These are phyloP conservation scores for Gymnoscelis rufifasciata DNA, from an alignment of 2,888 invertebrate genomes.

Conservation along the genomic window DNA sequence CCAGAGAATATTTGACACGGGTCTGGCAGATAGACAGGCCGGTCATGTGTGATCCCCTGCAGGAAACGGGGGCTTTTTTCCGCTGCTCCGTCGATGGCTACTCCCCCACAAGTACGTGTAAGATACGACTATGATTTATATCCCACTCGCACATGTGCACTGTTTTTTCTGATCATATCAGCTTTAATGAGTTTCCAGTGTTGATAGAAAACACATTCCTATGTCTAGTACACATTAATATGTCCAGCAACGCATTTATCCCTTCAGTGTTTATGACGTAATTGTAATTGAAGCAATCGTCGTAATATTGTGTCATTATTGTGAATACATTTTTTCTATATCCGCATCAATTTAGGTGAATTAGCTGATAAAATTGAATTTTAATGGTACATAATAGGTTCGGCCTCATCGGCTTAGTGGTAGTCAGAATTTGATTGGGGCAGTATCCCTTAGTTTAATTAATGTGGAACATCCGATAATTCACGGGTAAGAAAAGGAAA, in stretches of 20 bases:
- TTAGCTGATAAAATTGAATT: conserved; percentile 66
- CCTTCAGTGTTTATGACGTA: conserved; percentile 10
- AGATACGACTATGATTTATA: conserved; percentile 76
- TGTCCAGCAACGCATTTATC: conserved; percentile 32
- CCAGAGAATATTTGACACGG: conserved; percentile 80
- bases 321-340: conserved; percentile 41
- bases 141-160: conserved; percentile 70
- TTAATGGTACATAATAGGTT: conserved; percentile 76
- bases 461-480: conserved; percentile 60
- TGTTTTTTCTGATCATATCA: conserved; percentile 54
- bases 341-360: conserved; percentile 62
- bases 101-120: conserved; percentile 56
- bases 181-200: conserved; percentile 51
- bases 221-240: conserved; percentile 34
- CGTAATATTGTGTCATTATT: conserved; percentile 33
- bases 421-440: conserved; percentile 78
- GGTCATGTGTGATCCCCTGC: conserved; percentile 79
- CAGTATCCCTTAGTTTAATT: conserved; percentile 73
- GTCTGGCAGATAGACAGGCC: conserved; percentile 80
- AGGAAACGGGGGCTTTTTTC: conserved; percentile 76
- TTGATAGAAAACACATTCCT: conserved; percentile 41
- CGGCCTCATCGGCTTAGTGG: conserved; percentile 70
- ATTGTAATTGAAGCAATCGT: conserved; percentile 39
- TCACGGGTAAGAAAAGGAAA: conserved; percentile 52
- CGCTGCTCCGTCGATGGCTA: conserved; percentile 70